Percentiles rank a stretch among this genome's conserved stretches.
phyloP scores from a whole-genome alignment of 1,140 invertebrate species.

The Eupeodes corollae region DNA sequence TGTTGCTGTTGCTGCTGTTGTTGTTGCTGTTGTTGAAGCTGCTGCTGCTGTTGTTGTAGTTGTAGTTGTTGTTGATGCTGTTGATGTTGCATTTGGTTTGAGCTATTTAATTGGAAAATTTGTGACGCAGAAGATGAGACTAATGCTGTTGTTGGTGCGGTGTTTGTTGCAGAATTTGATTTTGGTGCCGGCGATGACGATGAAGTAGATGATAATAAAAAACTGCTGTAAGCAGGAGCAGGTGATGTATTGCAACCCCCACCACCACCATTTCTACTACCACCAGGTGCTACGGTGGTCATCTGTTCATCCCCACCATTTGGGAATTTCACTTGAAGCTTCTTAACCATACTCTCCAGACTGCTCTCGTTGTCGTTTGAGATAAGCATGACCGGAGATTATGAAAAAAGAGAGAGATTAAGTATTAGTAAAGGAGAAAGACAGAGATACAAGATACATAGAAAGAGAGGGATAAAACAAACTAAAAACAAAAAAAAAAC shows the following conservation, averaged over 20 bases:
- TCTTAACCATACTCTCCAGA: conserved; percentile 36
- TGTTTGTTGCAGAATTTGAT: neutral
- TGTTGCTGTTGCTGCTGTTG: neutral
- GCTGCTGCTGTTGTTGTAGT: neutral
- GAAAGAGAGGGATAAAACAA: neutral
- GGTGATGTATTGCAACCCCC: neutral
- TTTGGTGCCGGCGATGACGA: neutral
- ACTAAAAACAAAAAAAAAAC: neutral
- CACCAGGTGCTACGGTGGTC: neutral
- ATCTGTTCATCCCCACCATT: neutral
- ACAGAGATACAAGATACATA: conserved; percentile 1
- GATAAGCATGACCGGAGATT: conserved; percentile 11
- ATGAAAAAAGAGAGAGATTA: conserved; percentile 7
- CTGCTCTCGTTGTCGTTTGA: conserved; percentile 8
- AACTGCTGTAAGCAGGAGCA: neutral
- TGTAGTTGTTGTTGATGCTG: neutral
- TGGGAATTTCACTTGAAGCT: conserved; percentile 14
- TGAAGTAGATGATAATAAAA: neutral
- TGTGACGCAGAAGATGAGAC: neutral
- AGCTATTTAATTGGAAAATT: neutral
- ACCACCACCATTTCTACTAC: conserved; percentile 8
- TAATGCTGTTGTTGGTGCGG: conserved; percentile 2
- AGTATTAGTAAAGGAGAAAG: conserved; percentile 10
- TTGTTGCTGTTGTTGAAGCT: neutral
- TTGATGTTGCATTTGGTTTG: conserved; percentile 3